Evolutionary conservation across 2,113 vertebrate genomes (phyloP), one percentile per base, ranked within the genome.

Genomic region (Poecilia latipinna): DNA sequence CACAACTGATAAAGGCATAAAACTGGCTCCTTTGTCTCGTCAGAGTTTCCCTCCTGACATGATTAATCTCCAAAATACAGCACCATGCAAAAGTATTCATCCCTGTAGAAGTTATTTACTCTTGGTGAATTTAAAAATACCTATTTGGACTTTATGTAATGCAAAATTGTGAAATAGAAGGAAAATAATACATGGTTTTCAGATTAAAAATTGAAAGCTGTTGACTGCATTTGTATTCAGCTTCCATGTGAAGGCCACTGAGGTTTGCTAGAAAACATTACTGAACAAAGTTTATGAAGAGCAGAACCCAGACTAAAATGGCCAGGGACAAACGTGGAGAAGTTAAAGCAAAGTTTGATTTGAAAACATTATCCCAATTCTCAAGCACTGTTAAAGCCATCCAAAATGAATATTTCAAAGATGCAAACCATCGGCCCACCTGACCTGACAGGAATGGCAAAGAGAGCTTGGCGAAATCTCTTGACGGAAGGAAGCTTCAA

Each of bases 1-100:
- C 72, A 72, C 15, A 15, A 44, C 65, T 31, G 42, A 33, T 65
- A n/a, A 71, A 33, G 79, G 39, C 31, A n/a, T 42, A 19, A 78
- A 44, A 8, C 37, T 29, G 29, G 2, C 48, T 67, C 19, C 10
- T 39, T 12, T 42, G 39, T 4, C 6, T 54, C 7, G 7, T 1
- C 51, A 77, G 72, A 65, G 33, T n/a, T n/a, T 68, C 15, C 22
- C 17, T 8, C 48, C 48, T 54, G 48, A 24, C 22, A 54, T 24
- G 15, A 22, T 19, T 2, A 54, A 22, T 24, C 2, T 57, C 22
- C 24, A 57, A 57, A 57, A 17, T 57, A 11, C 22, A 57, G 24
- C 7, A 24, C 22, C 24, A 11, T n/a, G 0, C 51, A 57, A n/a
- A 57, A 57, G 8, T 57, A 57, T 57, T 24, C 19, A 57, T 57